phyloP scores from a whole-genome alignment of 2,797 vertebrate species.

The Botia kubotai region DNA sequence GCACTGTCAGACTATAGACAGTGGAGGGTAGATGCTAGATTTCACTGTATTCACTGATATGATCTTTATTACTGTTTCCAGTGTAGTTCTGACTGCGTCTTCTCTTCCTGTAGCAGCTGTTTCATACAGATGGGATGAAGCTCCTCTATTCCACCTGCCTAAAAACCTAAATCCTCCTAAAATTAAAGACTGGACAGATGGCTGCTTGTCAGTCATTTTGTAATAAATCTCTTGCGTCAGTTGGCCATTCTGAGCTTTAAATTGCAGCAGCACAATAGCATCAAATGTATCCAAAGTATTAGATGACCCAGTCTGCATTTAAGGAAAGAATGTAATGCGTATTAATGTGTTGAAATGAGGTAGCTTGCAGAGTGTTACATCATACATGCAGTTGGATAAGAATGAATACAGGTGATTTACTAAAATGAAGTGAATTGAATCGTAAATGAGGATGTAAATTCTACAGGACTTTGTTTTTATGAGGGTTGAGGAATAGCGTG shows the following conservation, averaged over 20 bases:
- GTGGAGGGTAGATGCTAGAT: background rate
- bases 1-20: background rate
- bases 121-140: background rate
- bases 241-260: background rate
- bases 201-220: background rate
- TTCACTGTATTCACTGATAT: background rate
- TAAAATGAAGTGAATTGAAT: no score
- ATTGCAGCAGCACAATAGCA: conserved; percentile 12
- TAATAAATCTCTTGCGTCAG: background rate
- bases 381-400: conserved; percentile 65
- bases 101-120: conserved; percentile 1
- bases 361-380: conserved; percentile 75
- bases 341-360: conserved; percentile 72
- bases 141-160: background rate
- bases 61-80: background rate
- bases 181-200: conserved; percentile 11
- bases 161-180: background rate
- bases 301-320: background rate
- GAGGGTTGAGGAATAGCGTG: no score
- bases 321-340: conserved; percentile 72
- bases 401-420: background rate
- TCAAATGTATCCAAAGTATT: background rate
- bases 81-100: background rate
- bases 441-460: no score
- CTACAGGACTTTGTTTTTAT: no score